Evolutionary conservation across 2,113 vertebrate genomes (phyloP), one percentile per base, ranked within the genome.

Genomic region (Ictidomys tridecemlineatus): DNA sequence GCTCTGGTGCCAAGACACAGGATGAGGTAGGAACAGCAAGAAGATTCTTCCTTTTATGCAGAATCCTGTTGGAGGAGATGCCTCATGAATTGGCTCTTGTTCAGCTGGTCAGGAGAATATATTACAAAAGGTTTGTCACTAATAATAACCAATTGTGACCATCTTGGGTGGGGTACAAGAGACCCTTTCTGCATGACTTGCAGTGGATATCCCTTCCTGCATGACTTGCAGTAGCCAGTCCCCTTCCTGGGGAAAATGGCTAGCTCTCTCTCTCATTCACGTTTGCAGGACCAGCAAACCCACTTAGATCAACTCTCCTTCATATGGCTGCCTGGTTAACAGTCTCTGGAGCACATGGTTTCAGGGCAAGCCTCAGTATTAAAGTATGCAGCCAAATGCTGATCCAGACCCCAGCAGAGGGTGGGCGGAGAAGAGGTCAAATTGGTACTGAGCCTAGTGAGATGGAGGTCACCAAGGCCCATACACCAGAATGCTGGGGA

Each of bases 61-160:
- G 56, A 80, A 73, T 89, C n/a, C 74, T 83, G 28, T 85, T 91
- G 72, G 45, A 90, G 86, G 42, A 86, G 53, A 53, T 88, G 89
- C 39, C 70, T 96, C 80, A 7, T 39, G 84, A 85, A 85, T 91
- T 79, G 65, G 34, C 61, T 95, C 51, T 86, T 94, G 76, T 69
- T 85, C 78, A 76, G 53, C 22, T 65, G 53, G n/a, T 34, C 77
- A 76, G 74, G 58, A 96, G 67, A 95, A 63, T 13, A 45, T 91
- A 97, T 91, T 45, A 72, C 58, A 45, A 48, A 70, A 58, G 24
- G 28, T 73, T 53, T 86, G 37, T 88, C 48, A 51, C 42, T 65
- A 69, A 85, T 48, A 91, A 34, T 58, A 80, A 30, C 11, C 32
- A 76, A 10, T 5, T 67, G 32, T 61, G 65, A 56, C 48, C 45